Conservation (phyloP, 2,888 invertebrate species). For the Cylloceria caligata region DNA sequence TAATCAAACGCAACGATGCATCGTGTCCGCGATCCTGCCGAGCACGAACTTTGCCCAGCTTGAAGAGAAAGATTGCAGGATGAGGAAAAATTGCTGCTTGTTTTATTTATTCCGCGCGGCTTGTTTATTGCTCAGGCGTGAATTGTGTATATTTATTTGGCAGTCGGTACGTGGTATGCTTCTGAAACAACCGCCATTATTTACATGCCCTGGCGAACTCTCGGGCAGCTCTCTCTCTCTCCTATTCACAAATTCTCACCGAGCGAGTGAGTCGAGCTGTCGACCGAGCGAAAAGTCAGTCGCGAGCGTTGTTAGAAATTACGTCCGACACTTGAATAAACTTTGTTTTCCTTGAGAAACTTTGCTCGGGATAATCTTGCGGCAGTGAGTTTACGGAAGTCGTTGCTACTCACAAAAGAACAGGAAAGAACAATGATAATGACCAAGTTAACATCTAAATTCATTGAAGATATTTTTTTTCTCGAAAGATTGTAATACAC, state of each 20-base stretch:
- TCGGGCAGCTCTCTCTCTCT: conserved; percentile 31
- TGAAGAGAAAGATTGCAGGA: conserved; percentile 68
- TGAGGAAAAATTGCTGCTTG: conserved; percentile 69
- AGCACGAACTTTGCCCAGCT: conserved; percentile 65
- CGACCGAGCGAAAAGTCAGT: conserved; percentile 63
- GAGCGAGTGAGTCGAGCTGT: conserved; percentile 30
- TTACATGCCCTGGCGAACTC: conserved; percentile 68
- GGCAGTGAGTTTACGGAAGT: not conserved
- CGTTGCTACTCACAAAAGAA: conserved; percentile 19
- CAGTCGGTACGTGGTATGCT: conserved; percentile 75
- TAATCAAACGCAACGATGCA: conserved; percentile 46
- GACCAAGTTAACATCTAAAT: conserved; percentile 18
- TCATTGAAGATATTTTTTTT: conserved; percentile 9
- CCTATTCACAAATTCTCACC: conserved; percentile 49
- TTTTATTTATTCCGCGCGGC: conserved; percentile 70
- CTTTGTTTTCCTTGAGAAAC: conserved; percentile 27
- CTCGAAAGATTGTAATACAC: conserved; percentile 9
- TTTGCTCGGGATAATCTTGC: conserved; percentile 22
- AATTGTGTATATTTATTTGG: conserved; percentile 76
- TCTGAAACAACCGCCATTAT: conserved; percentile 73
- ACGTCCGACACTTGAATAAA: conserved; percentile 62
- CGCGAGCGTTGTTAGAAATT: conserved; percentile 67
- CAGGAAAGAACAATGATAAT: conserved; percentile 1
- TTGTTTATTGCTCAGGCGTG: conserved; percentile 74
- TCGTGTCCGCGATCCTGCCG: conserved; percentile 14